Conservation (phyloP, 2,113 vertebrate species). For the Urocitellus parryii region DNA sequence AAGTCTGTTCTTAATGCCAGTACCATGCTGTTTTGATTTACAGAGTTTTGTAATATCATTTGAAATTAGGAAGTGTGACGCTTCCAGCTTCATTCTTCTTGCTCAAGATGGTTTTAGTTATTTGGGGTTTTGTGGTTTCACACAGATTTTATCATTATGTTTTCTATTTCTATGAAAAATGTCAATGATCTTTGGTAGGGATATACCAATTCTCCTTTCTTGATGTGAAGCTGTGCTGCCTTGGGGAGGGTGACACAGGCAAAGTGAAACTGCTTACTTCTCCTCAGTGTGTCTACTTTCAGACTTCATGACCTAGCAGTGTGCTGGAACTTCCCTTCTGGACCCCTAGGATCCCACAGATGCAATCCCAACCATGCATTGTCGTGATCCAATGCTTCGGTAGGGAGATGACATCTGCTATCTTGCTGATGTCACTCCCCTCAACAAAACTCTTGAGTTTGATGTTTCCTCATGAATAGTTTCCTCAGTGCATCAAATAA, state of each 20-base stretch:
- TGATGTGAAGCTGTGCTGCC: neutral
- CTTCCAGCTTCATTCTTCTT: neutral
- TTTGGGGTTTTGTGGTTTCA: neutral
- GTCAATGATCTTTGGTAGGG: neutral
- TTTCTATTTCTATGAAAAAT: neutral
- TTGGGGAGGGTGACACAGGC: neutral
- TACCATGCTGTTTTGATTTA: neutral
- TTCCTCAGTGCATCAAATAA: neutral
- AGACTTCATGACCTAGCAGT: neutral
- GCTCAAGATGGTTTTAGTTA: neutral
- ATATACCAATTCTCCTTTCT: neutral
- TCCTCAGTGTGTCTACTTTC: neutral
- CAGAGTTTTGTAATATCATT: neutral
- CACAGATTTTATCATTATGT: neutral
- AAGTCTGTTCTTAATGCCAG: neutral
- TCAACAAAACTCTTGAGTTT: constrained; percentile 20
- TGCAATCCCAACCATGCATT: neutral
- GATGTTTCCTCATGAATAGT: constrained; percentile 2
- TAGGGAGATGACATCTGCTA: neutral
- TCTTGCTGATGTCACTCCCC: neutral
- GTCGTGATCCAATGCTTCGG: neutral
- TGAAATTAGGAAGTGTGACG: neutral
- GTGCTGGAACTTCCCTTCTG: neutral
- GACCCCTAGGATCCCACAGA: neutral
- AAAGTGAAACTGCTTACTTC: neutral